Percentiles rank a stretch among this genome's conserved stretches.
Evolutionary conservation across 2,113 vertebrate species (phyloP).

Genomic region (Ictalurus punctatus): DNA sequence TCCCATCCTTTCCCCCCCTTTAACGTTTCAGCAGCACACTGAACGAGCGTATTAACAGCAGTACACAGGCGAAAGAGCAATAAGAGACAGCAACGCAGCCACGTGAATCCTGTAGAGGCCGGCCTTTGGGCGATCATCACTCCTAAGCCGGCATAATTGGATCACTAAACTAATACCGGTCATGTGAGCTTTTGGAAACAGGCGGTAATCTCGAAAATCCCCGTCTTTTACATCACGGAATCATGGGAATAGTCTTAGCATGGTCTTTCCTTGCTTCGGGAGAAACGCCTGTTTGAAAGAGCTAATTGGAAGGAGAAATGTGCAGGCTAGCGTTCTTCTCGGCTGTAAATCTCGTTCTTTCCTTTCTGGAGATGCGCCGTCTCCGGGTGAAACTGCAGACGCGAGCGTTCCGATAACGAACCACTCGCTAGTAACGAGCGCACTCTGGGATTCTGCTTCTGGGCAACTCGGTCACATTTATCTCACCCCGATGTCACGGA

Average conservation of each 20-base stretch:
- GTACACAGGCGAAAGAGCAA: neutral
- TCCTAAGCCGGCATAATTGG: conserved; percentile 33
- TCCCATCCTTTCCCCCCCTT: neutral
- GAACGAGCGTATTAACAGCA: neutral
- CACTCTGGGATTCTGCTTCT: conserved; percentile 58
- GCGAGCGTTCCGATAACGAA: conserved; percentile 46
- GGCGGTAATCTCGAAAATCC: conserved; percentile 4
- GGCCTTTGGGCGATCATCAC: conserved; percentile 18
- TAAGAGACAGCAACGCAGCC: neutral
- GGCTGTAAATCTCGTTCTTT: conserved; percentile 29
- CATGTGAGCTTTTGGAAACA: conserved; percentile 18
- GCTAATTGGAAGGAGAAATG: neutral
- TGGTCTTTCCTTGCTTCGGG: neutral
- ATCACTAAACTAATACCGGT: conserved; percentile 36
- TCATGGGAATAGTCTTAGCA: neutral
- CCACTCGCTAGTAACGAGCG: conserved; percentile 63
- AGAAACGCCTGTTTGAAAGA: neutral
- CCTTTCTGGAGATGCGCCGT: conserved; percentile 33
- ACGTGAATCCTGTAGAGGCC: neutral
- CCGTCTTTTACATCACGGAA: neutral
- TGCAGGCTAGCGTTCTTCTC: neutral
- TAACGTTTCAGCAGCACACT: neutral
- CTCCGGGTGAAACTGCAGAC: conserved; percentile 50
- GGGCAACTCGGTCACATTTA: conserved; percentile 62
- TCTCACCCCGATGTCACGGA: conserved; percentile 40